Conservation (phyloP, 2,113 vertebrate genomes). For the Oriolus oriolus region DNA sequence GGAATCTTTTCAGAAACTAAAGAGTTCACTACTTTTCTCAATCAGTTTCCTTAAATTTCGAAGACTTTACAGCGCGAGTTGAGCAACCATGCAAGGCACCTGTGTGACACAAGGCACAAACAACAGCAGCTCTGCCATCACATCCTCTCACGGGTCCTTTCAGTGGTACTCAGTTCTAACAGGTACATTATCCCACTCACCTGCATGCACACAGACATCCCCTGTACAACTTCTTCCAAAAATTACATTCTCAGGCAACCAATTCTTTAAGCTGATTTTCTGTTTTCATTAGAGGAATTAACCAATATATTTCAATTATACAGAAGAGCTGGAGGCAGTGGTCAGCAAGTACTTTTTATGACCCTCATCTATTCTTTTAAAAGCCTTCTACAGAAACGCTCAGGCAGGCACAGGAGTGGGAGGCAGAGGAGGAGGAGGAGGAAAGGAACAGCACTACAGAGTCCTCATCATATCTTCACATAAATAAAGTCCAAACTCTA, state of each 20-base stretch:
- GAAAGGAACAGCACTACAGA: not conserved
- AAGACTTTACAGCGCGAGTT: not conserved
- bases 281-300: not conserved
- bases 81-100: not conserved
- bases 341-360: not conserved
- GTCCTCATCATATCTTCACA: not conserved
- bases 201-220: rapidly evolving
- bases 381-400: not conserved
- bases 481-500: not conserved
- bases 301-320: not conserved
- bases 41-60: not conserved
- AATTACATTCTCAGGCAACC: not conserved
- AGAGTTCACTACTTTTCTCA: not conserved
- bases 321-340: not conserved
- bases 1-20: not conserved
- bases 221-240: not conserved
- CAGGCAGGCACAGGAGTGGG: not conserved
- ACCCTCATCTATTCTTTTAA: not conserved
- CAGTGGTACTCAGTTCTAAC: not conserved
- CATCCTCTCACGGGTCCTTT: not conserved
- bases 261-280: not conserved
- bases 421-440: not conserved
- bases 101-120: not conserved
- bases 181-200: not conserved
- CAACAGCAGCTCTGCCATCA: not conserved